These are phyloP conservation scores for Chrysina gloriosa DNA, from an alignment of 2,888 invertebrate species.

Conservation along the genomic window DNA sequence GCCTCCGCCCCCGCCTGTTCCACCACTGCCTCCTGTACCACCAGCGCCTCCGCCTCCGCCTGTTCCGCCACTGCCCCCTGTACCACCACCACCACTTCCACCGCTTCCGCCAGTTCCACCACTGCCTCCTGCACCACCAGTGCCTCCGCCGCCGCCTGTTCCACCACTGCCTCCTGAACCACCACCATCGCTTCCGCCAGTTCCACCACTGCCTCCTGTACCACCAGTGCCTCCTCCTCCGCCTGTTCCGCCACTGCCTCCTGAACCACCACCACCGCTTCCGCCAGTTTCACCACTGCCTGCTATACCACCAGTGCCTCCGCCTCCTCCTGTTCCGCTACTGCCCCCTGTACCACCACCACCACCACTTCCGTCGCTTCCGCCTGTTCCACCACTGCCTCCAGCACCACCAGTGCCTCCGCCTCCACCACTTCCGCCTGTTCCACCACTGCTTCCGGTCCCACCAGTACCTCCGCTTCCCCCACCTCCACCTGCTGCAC, in stretches of 20 bases:
- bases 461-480: slow-evolving; percentile 44
- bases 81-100: slow-evolving; percentile 15
- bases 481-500: slow-evolving; percentile 22
- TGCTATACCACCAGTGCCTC: slow-evolving; percentile 16
- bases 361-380: slow-evolving; percentile 75
- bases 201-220: slow-evolving; percentile 8
- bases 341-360: slow-evolving; percentile 71
- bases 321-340: slow-evolving; percentile 32
- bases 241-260: slow-evolving; percentile 18
- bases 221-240: slow-evolving; percentile 32
- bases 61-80: neutral
- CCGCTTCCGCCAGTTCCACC: slow-evolving; percentile 41
- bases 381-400: slow-evolving; percentile 62
- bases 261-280: slow-evolving; percentile 13
- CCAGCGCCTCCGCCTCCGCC: neutral
- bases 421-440: slow-evolving; percentile 10
- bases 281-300: slow-evolving; percentile 17
- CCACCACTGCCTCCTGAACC: slow-evolving; percentile 5
- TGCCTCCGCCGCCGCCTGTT: slow-evolving; percentile 14
- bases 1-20: slow-evolving; percentile 1
- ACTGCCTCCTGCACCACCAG: slow-evolving; percentile 39
- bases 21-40: slow-evolving; percentile 7
- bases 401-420: slow-evolving; percentile 1
- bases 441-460: slow-evolving; percentile 33
- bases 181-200: slow-evolving; percentile 10